Evolutionary conservation across 2,797 vertebrate genomes (phyloP).

Genomic region (Dryobates pubescens): DNA sequence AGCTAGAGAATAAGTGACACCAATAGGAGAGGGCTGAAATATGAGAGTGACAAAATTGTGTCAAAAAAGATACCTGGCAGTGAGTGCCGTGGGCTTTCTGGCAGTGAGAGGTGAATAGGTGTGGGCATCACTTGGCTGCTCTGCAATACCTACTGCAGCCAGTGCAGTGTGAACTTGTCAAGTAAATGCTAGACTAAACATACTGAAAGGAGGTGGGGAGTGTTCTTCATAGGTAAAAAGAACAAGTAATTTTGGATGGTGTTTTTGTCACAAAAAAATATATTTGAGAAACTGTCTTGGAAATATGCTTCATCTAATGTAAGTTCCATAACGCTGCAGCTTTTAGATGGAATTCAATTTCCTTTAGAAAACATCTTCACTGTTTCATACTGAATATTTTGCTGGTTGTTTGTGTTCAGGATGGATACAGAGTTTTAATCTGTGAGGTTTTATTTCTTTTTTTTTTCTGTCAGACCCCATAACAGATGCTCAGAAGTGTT

Average conservation of each 20-base stretch:
- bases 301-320: constrained; percentile 51
- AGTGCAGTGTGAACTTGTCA: background rate
- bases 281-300: constrained; percentile 18
- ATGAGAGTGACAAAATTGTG: background rate
- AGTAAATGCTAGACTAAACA: background rate
- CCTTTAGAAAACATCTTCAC: background rate
- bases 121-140: background rate
- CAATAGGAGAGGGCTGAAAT: background rate
- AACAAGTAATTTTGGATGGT: background rate
- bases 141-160: background rate
- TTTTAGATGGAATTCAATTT: constrained; percentile 10
- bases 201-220: background rate
- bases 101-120: background rate
- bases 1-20: background rate
- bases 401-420: background rate
- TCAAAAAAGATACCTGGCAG: background rate
- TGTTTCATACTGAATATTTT: background rate
- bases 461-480: background rate
- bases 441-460: background rate
- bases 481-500: background rate
- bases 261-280: constrained; percentile 35
- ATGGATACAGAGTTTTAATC: background rate
- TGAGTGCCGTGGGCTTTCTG: fast-evolving
- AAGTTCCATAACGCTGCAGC: background rate
- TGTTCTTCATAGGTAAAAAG: background rate